Evolutionary conservation across 2,797 vertebrate genomes (phyloP).

Genomic region (Malacoraja senta): DNA sequence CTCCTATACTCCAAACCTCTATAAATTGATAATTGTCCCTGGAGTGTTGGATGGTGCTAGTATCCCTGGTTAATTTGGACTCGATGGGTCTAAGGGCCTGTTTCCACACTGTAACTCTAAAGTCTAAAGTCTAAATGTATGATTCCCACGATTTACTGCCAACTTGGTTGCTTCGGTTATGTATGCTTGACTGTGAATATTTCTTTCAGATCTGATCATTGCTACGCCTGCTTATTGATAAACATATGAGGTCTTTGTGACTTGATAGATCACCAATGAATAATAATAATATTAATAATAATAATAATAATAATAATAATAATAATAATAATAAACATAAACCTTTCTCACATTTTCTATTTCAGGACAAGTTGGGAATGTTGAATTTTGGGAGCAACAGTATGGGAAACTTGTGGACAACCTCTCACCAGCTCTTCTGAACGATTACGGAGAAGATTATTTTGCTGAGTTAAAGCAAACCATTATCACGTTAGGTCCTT

Average conservation of each 20-base stretch:
- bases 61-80: too few relatives aligned
- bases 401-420: background rate
- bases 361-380: slow-evolving; percentile 26
- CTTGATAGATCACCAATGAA: background rate
- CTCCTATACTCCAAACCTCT: too few relatives aligned
- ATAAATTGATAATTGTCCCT: too few relatives aligned
- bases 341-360: background rate
- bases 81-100: too few relatives aligned
- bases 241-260: background rate
- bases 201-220: background rate
- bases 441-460: slow-evolving; percentile 22
- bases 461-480: background rate
- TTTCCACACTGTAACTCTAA: too few relatives aligned
- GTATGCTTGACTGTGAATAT: slow-evolving; percentile 5
- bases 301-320: background rate
- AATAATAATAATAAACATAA: background rate
- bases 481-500: background rate
- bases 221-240: background rate
- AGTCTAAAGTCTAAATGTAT: too few relatives aligned
- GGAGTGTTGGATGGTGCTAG: too few relatives aligned
- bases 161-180: background rate
- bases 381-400: background rate
- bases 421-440: slow-evolving; percentile 4
- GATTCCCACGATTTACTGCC: too few relatives aligned
- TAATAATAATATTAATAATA: background rate